Evolutionary conservation across 1,140 invertebrate genomes (phyloP), one percentile per base, ranked within the genome.

Genomic region (Heterodera schachtii): DNA sequence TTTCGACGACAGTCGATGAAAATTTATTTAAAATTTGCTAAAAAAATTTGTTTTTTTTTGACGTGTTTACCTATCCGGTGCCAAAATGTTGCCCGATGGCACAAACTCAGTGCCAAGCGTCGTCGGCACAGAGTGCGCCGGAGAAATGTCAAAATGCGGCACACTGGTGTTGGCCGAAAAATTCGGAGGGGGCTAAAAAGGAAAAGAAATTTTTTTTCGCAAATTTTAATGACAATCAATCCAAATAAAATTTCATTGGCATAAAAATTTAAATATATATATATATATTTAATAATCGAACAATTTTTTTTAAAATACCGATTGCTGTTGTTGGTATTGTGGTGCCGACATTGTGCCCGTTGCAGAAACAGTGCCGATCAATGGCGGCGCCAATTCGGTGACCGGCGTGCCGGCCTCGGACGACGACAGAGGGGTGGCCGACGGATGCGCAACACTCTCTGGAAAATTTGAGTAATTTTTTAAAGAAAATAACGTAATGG

Each of bases 141-240:
- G 69, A 21, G 69, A 71, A 43, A 71, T 71, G 41, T 71, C 69
- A 46, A 71, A 71, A 46, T 71, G 69, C 41, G 69, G 69, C 69
- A 71, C 69, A 41, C 69, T 71, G 31, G 41, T 5, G 31, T 71
- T 71, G 69, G 69, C 9, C 69, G 69, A 7, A 8, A 71, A 5
- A 7, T 64, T 11, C 2, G 57, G 13, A 13, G 57, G 57, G 19
- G 57, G 13, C 57, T 64, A 64, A 64, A 64, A 60, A 16, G 0
- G 4, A 6, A 60, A 60, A 60, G 3, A 60, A 60, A 9, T 60
- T 60, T 60, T 60, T 52, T 52, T 52, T 52, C 4, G 49, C 13
- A 52, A 52, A 9, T 52, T 52, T 52, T 52, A 13, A 13, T 52
- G 13, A 52, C 49, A 52, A 52, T 9, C 1, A 52, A 52, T 0